A percentile compares a stretch with the other conserved stretches of the same genome.
Evolutionary conservation across 2,888 invertebrate genomes (phyloP).

Genomic region (Cyclophora punctaria): DNA sequence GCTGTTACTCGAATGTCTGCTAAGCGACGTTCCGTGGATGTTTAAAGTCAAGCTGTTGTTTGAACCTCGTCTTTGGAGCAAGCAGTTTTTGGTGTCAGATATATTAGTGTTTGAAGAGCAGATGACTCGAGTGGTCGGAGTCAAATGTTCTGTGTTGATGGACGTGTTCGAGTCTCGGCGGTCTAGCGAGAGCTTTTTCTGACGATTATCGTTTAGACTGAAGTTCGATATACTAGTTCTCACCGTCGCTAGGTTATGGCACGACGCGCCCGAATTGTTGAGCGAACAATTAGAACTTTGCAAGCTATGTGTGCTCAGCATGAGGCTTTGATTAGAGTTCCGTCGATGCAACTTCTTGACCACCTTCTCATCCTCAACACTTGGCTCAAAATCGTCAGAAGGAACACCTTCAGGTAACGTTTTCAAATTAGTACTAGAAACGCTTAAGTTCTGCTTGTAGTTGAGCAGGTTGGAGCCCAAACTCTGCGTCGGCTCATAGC

Average conservation of each 20-base stretch:
- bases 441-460: slow-evolving; percentile 78
- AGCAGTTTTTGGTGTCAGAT: slow-evolving; percentile 74
- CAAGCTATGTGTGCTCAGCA: slow-evolving; percentile 70
- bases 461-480: slow-evolving; percentile 75
- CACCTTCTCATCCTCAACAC: slow-evolving; percentile 57
- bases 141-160: slow-evolving; percentile 74
- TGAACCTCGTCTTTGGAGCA: slow-evolving; percentile 87
- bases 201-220: slow-evolving; percentile 59
- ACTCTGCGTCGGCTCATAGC: slow-evolving; percentile 45
- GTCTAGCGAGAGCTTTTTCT: slow-evolving; percentile 82
- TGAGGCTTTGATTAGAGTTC: slow-evolving; percentile 77
- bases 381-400: slow-evolving; percentile 77
- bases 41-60: slow-evolving; percentile 91
- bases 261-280: slow-evolving; percentile 59
- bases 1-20: slow-evolving; percentile 74
- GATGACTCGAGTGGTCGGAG: slow-evolving; percentile 56
- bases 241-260: slow-evolving; percentile 59
- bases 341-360: slow-evolving; percentile 71
- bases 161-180: slow-evolving; percentile 92
- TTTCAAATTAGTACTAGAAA: slow-evolving; percentile 82
- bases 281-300: slow-evolving; percentile 73
- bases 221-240: slow-evolving; percentile 66
- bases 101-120: slow-evolving; percentile 70
- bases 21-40: slow-evolving; percentile 71
- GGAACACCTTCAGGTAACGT: slow-evolving; percentile 83